Evolutionary conservation across 2,113 vertebrate genomes (phyloP).

Genomic region (Macrotus californicus): DNA sequence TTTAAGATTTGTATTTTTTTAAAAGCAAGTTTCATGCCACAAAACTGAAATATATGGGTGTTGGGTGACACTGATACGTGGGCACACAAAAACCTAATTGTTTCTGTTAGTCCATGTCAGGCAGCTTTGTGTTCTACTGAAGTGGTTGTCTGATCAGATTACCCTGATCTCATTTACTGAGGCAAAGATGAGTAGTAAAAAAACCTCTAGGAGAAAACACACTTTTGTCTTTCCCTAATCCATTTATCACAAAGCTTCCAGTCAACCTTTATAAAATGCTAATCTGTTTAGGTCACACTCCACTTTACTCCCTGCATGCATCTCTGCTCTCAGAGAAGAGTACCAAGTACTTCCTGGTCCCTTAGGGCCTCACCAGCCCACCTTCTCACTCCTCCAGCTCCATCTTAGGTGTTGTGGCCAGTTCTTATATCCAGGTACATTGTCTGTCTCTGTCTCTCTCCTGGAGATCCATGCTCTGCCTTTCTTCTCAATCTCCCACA

Average conservation of each 20-base stretch:
- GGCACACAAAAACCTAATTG: neutral
- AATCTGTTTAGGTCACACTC: neutral
- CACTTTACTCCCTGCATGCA: neutral
- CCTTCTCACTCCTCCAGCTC: too few species aligned
- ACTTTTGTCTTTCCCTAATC: neutral
- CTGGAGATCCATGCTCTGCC: neutral
- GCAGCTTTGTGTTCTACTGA: neutral
- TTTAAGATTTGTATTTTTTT: neutral
- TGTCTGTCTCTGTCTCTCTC: too few species aligned
- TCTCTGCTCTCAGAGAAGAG: neutral
- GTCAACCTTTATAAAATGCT: neutral
- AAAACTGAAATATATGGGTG: neutral
- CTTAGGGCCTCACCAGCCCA: too few species aligned
- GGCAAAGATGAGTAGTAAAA: neutral
- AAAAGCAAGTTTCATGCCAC: neutral
- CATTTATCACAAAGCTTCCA: neutral
- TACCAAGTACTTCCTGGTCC: neutral
- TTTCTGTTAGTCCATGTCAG: neutral
- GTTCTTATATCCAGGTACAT: rapidly evolving
- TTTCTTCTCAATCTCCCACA: neutral
- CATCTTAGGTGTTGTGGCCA: neutral
- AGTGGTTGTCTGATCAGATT: neutral
- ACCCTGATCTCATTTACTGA: neutral
- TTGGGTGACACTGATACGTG: neutral
- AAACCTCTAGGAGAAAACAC: neutral